These are phyloP conservation scores for Ligdia adustata DNA, from an alignment of 2,888 invertebrate genomes.

Conservation along the genomic window DNA sequence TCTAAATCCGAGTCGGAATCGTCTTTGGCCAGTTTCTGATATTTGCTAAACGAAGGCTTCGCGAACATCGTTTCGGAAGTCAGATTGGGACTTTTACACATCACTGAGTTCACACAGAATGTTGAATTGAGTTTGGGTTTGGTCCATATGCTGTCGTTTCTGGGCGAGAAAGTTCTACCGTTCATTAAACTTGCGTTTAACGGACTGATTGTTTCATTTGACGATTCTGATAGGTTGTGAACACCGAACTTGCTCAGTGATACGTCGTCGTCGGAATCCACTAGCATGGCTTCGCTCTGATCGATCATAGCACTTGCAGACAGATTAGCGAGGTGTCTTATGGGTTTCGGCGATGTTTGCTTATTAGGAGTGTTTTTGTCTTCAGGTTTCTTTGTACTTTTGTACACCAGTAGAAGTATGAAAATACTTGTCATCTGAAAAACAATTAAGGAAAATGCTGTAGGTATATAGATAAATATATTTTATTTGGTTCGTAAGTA, in stretches of 20 bases:
- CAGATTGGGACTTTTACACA: conserved; percentile 61
- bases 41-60: conserved; percentile 72
- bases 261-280: conserved; percentile 76
- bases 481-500: too few species aligned
- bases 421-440: conserved; percentile 61
- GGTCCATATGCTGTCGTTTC: conserved; percentile 62
- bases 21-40: conserved; percentile 67
- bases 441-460: not conserved
- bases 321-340: conserved; percentile 57
- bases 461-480: not conserved
- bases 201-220: conserved; percentile 60
- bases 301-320: conserved; percentile 50
- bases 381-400: conserved; percentile 51
- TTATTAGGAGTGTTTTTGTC: conserved; percentile 40
- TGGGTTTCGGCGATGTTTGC: conserved; percentile 52
- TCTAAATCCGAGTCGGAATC: conserved; percentile 80
- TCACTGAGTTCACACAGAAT: conserved; percentile 65
- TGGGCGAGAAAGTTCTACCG: conserved; percentile 68
- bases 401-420: conserved; percentile 62
- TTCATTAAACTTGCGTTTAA: conserved; percentile 58
- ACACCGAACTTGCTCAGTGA: conserved; percentile 74
- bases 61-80: conserved; percentile 65
- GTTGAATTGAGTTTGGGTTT: conserved; percentile 72
- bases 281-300: conserved; percentile 57
- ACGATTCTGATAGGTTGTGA: conserved; percentile 69